Evolutionary conservation across 2,797 vertebrate genomes (phyloP).

Genomic region (Micromesistius poutassou): DNA sequence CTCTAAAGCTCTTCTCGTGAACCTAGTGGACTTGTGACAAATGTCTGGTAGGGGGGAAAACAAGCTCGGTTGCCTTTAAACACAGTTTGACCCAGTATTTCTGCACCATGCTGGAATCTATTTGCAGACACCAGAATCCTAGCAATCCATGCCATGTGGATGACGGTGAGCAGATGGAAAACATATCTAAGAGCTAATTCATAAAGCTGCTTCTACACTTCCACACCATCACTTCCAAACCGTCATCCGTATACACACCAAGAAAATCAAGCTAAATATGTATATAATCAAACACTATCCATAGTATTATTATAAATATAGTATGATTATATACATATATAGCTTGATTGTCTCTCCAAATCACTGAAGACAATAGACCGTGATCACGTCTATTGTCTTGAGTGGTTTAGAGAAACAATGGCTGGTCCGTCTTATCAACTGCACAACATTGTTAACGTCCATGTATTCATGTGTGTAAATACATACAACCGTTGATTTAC

Average conservation of each 20-base stretch:
- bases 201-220: background rate
- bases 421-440: background rate
- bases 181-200: background rate
- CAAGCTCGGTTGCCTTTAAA: background rate
- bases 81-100: slow-evolving; percentile 2
- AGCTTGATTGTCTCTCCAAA: too few species aligned
- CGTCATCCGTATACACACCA: background rate
- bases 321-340: too few species aligned
- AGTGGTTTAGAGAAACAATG: background rate
- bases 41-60: background rate
- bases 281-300: background rate
- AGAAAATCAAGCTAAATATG: background rate
- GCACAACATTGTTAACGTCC: background rate
- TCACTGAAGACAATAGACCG: too few species aligned
- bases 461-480: background rate
- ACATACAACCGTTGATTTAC: background rate
- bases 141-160: background rate
- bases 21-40: background rate
- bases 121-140: background rate
- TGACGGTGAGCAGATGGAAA: background rate
- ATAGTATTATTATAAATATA: too few species aligned
- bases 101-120: background rate
- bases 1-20: background rate
- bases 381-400: background rate
- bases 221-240: background rate